phyloP scores from a whole-genome alignment of 2,113 vertebrate genomes.

The Sterrhoptilus dennistouni region DNA sequence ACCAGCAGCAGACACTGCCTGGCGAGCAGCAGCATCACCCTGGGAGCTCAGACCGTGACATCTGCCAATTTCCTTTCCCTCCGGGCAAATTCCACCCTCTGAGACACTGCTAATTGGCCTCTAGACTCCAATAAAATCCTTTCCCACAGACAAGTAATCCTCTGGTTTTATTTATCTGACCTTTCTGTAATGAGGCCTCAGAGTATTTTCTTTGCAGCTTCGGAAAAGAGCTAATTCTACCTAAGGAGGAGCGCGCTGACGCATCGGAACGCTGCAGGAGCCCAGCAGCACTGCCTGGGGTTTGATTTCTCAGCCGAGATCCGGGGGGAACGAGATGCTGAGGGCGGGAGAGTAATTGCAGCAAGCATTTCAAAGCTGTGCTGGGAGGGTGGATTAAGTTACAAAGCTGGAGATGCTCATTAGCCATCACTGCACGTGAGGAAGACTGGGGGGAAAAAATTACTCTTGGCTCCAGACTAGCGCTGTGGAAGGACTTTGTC shows the following conservation, averaged over 20 bases:
- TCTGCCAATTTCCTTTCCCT: constrained; percentile 31
- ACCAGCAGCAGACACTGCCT: neutral
- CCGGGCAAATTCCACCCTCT: constrained; percentile 26
- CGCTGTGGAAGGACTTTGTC: neutral
- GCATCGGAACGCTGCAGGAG: neutral
- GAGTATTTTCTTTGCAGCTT: constrained; percentile 52
- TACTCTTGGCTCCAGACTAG: accelerated
- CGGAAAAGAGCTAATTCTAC: constrained; percentile 34
- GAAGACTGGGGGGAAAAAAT: neutral
- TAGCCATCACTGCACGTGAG: neutral
- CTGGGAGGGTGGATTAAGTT: neutral
- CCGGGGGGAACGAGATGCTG: neutral
- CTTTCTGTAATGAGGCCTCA: constrained; percentile 46
- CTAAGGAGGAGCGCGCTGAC: neutral
- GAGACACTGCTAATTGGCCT: constrained; percentile 31
- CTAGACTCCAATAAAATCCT: constrained; percentile 54
- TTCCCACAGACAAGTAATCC: constrained; percentile 58
- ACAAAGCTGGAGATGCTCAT: neutral
- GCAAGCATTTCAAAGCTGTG: neutral
- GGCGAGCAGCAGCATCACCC: accelerated
- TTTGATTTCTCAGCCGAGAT: neutral
- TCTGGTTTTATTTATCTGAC: constrained; percentile 55
- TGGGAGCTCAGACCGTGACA: neutral
- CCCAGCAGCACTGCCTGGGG: neutral
- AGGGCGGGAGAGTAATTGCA: neutral